These are phyloP conservation scores for Byasa hedistus DNA, from an alignment of 2,888 invertebrate genomes.

Conservation along the genomic window DNA sequence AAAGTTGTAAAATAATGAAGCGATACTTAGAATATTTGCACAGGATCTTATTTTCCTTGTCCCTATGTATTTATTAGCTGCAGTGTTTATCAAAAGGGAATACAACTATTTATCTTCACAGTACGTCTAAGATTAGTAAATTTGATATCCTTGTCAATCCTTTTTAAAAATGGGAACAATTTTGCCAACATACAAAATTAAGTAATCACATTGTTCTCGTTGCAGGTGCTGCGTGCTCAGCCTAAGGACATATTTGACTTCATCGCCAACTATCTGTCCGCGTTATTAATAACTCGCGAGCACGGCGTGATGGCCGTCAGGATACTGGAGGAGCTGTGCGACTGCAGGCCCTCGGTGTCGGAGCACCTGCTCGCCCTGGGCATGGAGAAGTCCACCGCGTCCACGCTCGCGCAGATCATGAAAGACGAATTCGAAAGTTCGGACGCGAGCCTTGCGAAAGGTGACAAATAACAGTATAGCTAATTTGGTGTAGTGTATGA, in stretches of 20 bases:
- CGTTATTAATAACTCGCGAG: conserved; percentile 84
- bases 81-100: too few relatives aligned
- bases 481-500: too few relatives aligned
- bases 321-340: conserved; percentile 68
- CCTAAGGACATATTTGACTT: conserved; percentile 83
- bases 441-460: conserved; percentile 54
- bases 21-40: too few relatives aligned
- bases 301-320: conserved; percentile 67
- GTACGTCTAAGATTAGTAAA: too few relatives aligned
- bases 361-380: conserved; percentile 61
- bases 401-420: conserved; percentile 52
- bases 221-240: conserved; percentile 84
- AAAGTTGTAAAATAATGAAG: too few relatives aligned
- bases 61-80: too few relatives aligned
- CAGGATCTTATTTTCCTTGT: too few relatives aligned
- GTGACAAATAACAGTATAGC: conserved; percentile 43
- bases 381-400: conserved; percentile 41
- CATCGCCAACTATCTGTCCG: conserved; percentile 86
- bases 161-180: too few relatives aligned
- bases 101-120: too few relatives aligned
- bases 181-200: too few relatives aligned
- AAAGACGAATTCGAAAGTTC: conserved; percentile 56
- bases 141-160: too few relatives aligned
- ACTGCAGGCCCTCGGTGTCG: conserved; percentile 62
- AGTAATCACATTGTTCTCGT: background rate